Percentiles rank a stretch among this genome's conserved stretches.
Evolutionary conservation across 2,888 invertebrate species (phyloP).

Genomic region (Patella pellucida): DNA sequence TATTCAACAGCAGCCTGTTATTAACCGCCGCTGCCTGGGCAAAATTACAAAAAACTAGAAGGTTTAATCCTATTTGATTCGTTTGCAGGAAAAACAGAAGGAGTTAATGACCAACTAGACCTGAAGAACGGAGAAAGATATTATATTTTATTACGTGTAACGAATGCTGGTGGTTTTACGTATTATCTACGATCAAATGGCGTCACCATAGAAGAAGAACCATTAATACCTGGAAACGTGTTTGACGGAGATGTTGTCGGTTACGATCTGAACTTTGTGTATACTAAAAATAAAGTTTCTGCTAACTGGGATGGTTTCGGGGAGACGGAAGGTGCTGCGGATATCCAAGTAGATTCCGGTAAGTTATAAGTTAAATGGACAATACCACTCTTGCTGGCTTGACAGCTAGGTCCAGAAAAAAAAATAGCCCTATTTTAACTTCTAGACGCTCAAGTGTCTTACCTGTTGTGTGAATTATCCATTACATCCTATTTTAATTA

Average conservation of each 20-base stretch:
- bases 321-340: slow-evolving; percentile 30
- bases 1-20: too few relatives aligned
- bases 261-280: slow-evolving; percentile 43
- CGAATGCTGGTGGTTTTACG: slow-evolving; percentile 42
- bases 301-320: slow-evolving; percentile 63
- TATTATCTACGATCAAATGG: slow-evolving; percentile 52
- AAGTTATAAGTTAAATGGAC: too few relatives aligned
- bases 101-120: slow-evolving; percentile 47
- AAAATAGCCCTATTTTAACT: too few relatives aligned
- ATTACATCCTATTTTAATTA: too few relatives aligned
- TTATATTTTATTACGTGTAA: slow-evolving; percentile 47
- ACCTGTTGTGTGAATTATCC: too few relatives aligned
- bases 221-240: slow-evolving; percentile 50
- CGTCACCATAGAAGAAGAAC: slow-evolving; percentile 48
- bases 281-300: slow-evolving; percentile 40
- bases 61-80: too few relatives aligned
- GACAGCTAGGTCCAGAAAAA: too few relatives aligned
- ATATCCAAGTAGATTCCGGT: slow-evolving; percentile 24
- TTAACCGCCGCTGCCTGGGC: too few relatives aligned
- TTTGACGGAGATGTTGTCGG: slow-evolving; percentile 30
- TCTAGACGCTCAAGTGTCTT: too few relatives aligned
- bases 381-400: too few relatives aligned
- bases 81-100: slow-evolving; percentile 42
- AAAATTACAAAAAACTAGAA: too few relatives aligned
- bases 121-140: slow-evolving; percentile 49